Base-by-base conservation (phyloP, 2,797 vertebrate genomes). In the Erethizon dorsatum region DNA sequence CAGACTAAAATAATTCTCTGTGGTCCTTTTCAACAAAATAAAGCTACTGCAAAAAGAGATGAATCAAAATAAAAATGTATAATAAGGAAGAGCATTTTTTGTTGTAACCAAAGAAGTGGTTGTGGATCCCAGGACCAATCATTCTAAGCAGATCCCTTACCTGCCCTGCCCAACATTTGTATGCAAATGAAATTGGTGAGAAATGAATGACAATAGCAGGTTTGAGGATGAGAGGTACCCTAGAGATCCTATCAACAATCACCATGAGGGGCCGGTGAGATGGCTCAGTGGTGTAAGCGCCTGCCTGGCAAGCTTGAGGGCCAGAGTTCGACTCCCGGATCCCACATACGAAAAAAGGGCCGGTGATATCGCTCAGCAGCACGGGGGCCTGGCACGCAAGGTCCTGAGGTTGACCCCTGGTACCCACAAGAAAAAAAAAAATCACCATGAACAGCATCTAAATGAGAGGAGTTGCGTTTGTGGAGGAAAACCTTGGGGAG, bases 11-110 rank as follows among this genome's bases (percentile, higher is more conserved):
- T 78, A 63, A 90, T 78, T 91, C 67, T 96, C 77, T 56, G 10
- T 37, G n/a, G 54, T 75, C 61, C 47, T 75, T 92, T 90, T 88
- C 87, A 95, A 84, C 65, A 84, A 88, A 95, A 93, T n/a, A 63
- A 96, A 97, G 28, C 56, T 95, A 86, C 56, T 71, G 50, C 7
- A 83, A 77, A 93, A 91, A 67, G 31, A 57, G 73, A 92, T 89
- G 75, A 95, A 83, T 79, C 52, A 56, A 71, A 91, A 87, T 69
- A 80, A 89, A 73, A 50, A 87, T 0, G 4, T 52, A n/a, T 45
- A 26, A 78, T 82, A 59, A 94, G 33, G 83, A 93, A 73, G 31
- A 59, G 24, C 1, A 17, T 37, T 50, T 41, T 61, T 77, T n/a
- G 9, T 20, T 69, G 28, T 77, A 10, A 67, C 11, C 45, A 71